Conservation (phyloP, 2,797 vertebrate species). For the Enteromius mattozi region DNA sequence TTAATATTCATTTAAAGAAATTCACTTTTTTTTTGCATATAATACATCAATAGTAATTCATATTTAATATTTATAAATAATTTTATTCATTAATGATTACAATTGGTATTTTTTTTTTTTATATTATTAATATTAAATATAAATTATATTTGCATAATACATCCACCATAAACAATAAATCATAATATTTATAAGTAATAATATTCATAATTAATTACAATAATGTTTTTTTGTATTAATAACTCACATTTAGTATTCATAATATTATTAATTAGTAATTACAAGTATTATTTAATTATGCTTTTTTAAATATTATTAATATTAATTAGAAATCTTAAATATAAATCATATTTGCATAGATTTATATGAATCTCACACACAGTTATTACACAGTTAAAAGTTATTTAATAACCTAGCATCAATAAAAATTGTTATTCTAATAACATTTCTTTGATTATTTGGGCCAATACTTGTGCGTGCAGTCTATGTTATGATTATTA, state of each 20-base stretch:
- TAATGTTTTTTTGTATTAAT: no score
- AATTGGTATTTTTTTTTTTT: no score
- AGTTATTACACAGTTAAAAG: neutral
- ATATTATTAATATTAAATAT: no score
- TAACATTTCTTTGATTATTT: neutral
- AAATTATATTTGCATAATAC: no score
- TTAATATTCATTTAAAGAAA: neutral
- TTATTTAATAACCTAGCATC: neutral
- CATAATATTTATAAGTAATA: no score
- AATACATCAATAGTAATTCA: no score
- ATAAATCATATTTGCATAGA: neutral
- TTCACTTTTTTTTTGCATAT: no score
- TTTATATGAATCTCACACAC: neutral
- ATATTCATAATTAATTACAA: no score
- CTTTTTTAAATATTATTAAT: neutral
- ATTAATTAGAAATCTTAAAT: neutral
- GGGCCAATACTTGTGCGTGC: neutral
- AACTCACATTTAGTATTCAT: no score
- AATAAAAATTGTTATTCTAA: neutral
- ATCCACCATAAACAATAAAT: no score
- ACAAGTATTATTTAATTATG: neutral
- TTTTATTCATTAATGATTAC: no score
- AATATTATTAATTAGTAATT: neutral
- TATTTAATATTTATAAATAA: no score
- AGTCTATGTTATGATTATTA: neutral